These are phyloP conservation scores for Epizoanthus stellaris DNA, from an alignment of 92 coral and sea anemone genomes.

Conservation along the genomic window DNA sequence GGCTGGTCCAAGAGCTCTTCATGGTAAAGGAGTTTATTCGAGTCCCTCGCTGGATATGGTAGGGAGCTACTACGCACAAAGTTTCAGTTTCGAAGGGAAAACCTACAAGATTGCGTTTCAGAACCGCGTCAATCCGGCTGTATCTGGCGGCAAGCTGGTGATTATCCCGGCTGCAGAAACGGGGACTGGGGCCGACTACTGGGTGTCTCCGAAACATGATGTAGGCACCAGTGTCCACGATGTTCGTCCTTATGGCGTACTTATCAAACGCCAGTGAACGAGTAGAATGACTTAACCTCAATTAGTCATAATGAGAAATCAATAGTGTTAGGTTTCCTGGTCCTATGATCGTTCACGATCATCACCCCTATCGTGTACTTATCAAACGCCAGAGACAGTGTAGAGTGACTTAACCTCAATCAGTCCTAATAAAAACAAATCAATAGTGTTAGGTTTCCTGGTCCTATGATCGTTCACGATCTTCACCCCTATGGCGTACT, in stretches of 20 bases:
- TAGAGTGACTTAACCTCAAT: no score
- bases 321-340: no score
- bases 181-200: constrained; percentile 62
- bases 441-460: no score
- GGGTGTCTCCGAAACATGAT: constrained; percentile 63
- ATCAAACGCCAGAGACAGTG: constrained; percentile 2
- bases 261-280: constrained; percentile 28
- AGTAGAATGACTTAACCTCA: no score
- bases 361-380: constrained; percentile 73
- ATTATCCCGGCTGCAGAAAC: constrained; percentile 57
- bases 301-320: no score
- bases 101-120: constrained; percentile 71
- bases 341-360: constrained; percentile 23
- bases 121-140: constrained; percentile 72
- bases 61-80: constrained; percentile 52
- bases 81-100: constrained; percentile 55
- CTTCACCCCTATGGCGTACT: constrained; percentile 74
- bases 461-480: constrained; percentile 16
- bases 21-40: constrained; percentile 69
- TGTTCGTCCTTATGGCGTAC: constrained; percentile 72
- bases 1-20: constrained; percentile 25
- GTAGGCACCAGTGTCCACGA: constrained; percentile 34
- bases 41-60: constrained; percentile 70
- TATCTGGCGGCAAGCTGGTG: constrained; percentile 25
- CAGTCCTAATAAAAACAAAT: no score